Evolutionary conservation across 2,113 vertebrate genomes (phyloP), one percentile per base, ranked within the genome.

Genomic region (Erythrocercus mccallii): DNA sequence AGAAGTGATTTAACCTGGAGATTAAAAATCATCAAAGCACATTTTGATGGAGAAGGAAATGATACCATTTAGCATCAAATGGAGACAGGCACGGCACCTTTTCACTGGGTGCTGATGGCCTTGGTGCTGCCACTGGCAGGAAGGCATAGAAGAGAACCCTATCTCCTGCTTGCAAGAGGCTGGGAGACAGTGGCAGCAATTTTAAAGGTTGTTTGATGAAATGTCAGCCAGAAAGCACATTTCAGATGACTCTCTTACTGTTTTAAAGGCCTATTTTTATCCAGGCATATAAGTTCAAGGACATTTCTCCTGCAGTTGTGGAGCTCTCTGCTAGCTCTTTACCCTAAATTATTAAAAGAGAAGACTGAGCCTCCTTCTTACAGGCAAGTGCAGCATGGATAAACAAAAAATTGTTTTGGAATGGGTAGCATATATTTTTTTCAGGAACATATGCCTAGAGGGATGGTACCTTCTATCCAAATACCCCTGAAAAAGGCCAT

Each of bases 161-260:
- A 12, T 24, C 11, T 8, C 40, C 28, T 0, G 0, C 30, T 69
- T 0, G 0, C 20, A 31, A n/a, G 31, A 45, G 1, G 2, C 35
- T 73, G 68, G 19, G 25, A 73, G 19, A 33, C 54, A 69, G 17
- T 15, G 37, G 23, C 45, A 73, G n/a, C n/a, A 48, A 27, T 69
- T 70, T 57, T 57, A 77, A 85, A 93, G 44, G 54, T 40, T 79
- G 35, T 27, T 58, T 86, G 88, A 72, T 80, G 40, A 69, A 86
- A 57, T 50, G 58, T 22, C 28, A 69, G 40, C 60, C 77, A 70
- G 58, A 88, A 94, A 88, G 42, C 42, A 88, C 54, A 81, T 91
- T 95, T 92, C 71, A 88, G 45, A 66, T 76, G 20, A 10, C 83
- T 61, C 38, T 7, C 25, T 88, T n/a, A 10, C 58, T 94, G 40